Evolutionary conservation across 2,113 vertebrate species (phyloP).

Genomic region (Eretmochelys imbricata): DNA sequence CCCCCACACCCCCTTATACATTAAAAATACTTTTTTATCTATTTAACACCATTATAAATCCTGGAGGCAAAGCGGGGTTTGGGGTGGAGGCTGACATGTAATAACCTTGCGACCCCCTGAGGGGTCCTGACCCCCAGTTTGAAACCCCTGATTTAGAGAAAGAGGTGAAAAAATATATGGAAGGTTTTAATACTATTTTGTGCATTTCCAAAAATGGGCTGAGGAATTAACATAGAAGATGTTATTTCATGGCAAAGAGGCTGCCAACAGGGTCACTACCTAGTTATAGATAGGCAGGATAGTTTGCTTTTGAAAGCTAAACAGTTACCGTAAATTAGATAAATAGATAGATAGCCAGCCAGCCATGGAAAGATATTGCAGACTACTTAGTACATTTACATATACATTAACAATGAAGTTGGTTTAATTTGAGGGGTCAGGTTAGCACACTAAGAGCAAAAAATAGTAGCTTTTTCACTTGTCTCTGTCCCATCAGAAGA

Average conservation of each 20-base stretch:
- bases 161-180: neutral
- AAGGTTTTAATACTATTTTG: neutral
- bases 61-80: too few species aligned
- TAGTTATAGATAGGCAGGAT: neutral
- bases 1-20: too few species aligned
- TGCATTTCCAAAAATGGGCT: fast-evolving
- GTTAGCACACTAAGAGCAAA: neutral
- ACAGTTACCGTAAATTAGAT: neutral
- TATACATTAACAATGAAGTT: neutral
- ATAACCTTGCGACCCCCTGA: too few species aligned
- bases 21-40: too few species aligned
- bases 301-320: neutral
- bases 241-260: neutral
- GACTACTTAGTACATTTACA: neutral
- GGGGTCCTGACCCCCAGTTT: too few species aligned
- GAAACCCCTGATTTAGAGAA: neutral
- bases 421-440: neutral
- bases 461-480: neutral
- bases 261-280: neutral
- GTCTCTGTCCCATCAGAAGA: neutral
- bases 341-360: too few species aligned
- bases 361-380: neutral
- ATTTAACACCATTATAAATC: too few species aligned
- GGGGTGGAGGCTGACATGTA: too few species aligned
- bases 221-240: neutral